Percentiles rank a stretch among this genome's conserved stretches.
Evolutionary conservation across 2,113 vertebrate genomes (phyloP).

Genomic region (Puffinus mauretanicus): DNA sequence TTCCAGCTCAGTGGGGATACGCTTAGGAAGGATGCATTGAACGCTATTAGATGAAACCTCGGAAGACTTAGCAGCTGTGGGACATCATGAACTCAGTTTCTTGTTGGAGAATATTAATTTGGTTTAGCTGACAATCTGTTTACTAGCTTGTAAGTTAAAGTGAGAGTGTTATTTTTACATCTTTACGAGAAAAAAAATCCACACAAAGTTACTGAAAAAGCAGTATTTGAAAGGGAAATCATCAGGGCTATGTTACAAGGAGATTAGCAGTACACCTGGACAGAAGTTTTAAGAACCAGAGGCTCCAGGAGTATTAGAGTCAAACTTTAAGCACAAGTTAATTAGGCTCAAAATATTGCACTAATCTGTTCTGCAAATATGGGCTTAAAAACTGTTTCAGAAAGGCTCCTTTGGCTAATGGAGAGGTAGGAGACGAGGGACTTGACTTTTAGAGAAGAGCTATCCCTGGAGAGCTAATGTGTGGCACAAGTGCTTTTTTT

Average conservation of each 20-base stretch:
- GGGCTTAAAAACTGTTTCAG: constrained; percentile 19
- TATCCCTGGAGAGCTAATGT: neutral
- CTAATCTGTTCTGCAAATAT: constrained; percentile 12
- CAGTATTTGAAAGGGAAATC: neutral
- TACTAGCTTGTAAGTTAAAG: neutral
- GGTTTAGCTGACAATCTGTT: neutral
- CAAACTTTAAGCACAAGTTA: constrained; percentile 22
- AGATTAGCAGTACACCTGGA: constrained; percentile 36
- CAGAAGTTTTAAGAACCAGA: constrained; percentile 42
- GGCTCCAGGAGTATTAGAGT: neutral
- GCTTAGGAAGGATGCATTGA: neutral
- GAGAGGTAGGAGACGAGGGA: neutral
- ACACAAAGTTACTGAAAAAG: neutral
- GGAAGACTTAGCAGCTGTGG: neutral
- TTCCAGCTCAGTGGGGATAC: neutral
- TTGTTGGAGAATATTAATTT: neutral
- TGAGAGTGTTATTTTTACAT: neutral
- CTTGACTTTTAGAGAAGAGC: neutral
- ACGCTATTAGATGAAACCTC: neutral
- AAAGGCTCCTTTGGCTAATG: neutral
- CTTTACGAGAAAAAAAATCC: neutral
- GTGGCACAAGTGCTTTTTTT: neutral
- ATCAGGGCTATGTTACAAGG: neutral
- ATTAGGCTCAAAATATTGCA: constrained; percentile 21
- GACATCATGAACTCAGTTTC: neutral